phyloP scores from a whole-genome alignment of 2,113 vertebrate genomes.

The Oostethus manadensis region DNA sequence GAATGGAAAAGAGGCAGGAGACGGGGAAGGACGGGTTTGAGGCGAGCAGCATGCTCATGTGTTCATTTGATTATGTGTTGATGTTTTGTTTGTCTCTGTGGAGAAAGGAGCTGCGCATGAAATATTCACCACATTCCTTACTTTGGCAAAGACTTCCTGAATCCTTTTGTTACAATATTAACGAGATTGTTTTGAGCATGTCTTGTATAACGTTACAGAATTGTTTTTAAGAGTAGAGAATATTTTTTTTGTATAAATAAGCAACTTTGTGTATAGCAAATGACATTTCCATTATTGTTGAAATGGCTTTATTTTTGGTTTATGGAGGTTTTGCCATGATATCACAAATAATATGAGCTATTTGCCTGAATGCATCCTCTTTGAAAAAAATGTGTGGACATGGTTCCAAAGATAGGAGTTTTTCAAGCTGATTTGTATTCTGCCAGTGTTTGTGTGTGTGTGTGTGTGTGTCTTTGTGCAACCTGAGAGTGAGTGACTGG shows the following conservation, averaged over 20 bases:
- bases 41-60: constrained; percentile 13
- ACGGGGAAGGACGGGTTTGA: constrained; percentile 11
- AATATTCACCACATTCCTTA: constrained; percentile 46
- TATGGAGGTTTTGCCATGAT: constrained; percentile 4
- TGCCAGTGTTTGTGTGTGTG: constrained; percentile 7
- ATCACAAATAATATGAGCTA: not conserved
- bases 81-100: constrained; percentile 36
- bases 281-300: not conserved
- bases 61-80: constrained; percentile 33
- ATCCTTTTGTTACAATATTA: constrained; percentile 44
- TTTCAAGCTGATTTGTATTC: constrained; percentile 59
- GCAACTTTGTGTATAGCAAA: not conserved
- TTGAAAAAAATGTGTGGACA: constrained; percentile 32
- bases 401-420: constrained; percentile 38
- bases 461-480: constrained; percentile 34
- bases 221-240: not conserved
- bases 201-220: constrained; percentile 20
- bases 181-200: constrained; percentile 36
- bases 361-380: not conserved
- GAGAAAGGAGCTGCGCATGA: constrained; percentile 38
- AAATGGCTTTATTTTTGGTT: not conserved
- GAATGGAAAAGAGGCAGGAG: constrained; percentile 3
- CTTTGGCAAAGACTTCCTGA: constrained; percentile 43
- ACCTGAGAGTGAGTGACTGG: constrained; percentile 63
- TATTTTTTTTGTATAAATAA: not conserved